phyloP scores from a whole-genome alignment of 1,140 invertebrate species.

The Bombus difficillimus region DNA sequence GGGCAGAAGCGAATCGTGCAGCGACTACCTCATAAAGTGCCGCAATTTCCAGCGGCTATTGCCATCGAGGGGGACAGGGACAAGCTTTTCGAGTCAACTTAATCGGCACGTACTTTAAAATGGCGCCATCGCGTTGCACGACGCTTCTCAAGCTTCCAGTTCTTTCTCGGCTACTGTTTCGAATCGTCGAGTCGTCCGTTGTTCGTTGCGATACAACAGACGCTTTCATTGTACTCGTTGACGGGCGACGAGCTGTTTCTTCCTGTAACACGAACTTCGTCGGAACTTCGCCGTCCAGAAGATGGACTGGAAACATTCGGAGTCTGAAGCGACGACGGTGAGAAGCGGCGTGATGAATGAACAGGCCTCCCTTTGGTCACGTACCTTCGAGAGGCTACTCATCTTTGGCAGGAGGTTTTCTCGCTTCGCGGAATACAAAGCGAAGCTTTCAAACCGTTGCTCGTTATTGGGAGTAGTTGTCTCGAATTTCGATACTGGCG shows the following conservation, averaged over 20 bases:
- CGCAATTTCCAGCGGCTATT: slow-evolving; percentile 63
- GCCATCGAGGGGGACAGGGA: slow-evolving; percentile 19
- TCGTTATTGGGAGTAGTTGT: slow-evolving; percentile 1
- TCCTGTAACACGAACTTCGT: slow-evolving; percentile 32
- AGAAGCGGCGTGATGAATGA: slow-evolving; percentile 31
- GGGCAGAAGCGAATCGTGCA: slow-evolving; percentile 37
- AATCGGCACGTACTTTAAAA: slow-evolving; percentile 52
- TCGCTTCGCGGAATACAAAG: slow-evolving; percentile 35
- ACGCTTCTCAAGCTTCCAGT: not conserved
- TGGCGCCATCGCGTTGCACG: not conserved
- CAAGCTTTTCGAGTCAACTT: slow-evolving; percentile 35
- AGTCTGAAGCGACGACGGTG: not conserved
- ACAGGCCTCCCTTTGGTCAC: slow-evolving; percentile 31
- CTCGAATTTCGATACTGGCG: slow-evolving; percentile 19
- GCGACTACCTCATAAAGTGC: slow-evolving; percentile 61
- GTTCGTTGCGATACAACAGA: not conserved
- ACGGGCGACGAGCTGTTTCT: slow-evolving; percentile 20
- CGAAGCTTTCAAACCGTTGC: not conserved
- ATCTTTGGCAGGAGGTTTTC: slow-evolving; percentile 18
- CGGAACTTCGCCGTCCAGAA: slow-evolving; percentile 3
- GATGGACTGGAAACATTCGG: slow-evolving; percentile 5
- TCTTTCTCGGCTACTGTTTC: slow-evolving; percentile 7
- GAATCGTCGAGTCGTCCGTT: not conserved
- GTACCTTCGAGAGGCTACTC: slow-evolving; percentile 40
- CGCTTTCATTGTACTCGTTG: not conserved